phyloP scores from a whole-genome alignment of 2,113 vertebrate species.

The Urocolius indicus region DNA sequence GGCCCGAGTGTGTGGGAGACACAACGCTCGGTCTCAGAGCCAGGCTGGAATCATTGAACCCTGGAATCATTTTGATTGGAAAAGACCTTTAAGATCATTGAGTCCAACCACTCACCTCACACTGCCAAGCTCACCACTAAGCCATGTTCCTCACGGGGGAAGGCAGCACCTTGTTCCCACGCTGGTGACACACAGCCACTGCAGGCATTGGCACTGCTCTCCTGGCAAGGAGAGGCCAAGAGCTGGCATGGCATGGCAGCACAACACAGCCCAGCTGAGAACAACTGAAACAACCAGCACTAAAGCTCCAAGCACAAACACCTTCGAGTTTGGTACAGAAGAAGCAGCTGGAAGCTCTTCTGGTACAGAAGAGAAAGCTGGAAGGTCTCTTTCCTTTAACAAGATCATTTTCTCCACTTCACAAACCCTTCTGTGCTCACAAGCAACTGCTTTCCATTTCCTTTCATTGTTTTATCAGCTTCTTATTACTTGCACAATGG shows the following conservation, averaged over 20 bases:
- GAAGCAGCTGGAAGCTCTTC: too few relatives aligned
- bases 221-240: neutral
- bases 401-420: neutral
- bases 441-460: neutral
- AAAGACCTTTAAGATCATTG: too few relatives aligned
- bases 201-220: neutral
- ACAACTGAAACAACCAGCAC: neutral
- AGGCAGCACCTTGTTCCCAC: neutral
- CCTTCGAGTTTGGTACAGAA: neutral
- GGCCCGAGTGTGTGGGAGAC: neutral
- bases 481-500: fast-evolving
- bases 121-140: too few relatives aligned
- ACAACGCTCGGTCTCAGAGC: neutral
- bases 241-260: neutral
- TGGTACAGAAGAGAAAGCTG: neutral
- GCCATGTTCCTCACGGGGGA: too few relatives aligned
- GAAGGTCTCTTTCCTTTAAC: neutral
- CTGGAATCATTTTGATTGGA: too few relatives aligned
- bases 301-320: neutral
- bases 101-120: too few relatives aligned
- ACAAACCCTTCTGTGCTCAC: neutral
- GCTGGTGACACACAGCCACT: fast-evolving
- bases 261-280: fast-evolving
- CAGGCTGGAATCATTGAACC: neutral
- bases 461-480: neutral